A percentile compares a stretch with the other conserved stretches of the same genome.
phyloP scores from a whole-genome alignment of 2,797 vertebrate species.

The Neopelma chrysocephalum region DNA sequence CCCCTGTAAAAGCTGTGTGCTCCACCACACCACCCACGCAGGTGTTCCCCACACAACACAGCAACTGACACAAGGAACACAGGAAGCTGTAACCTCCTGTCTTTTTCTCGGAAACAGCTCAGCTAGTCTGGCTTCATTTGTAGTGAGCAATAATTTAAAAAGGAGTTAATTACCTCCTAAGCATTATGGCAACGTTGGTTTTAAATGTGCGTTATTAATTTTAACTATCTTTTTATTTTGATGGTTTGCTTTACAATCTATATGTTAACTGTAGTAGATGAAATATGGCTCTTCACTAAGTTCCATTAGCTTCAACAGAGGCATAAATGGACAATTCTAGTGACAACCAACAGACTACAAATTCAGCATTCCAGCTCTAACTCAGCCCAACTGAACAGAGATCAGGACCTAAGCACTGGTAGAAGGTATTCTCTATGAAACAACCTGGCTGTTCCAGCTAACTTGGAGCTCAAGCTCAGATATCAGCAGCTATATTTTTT shows the following conservation, averaged over 20 bases:
- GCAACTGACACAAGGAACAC: neutral
- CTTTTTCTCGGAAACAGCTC: neutral
- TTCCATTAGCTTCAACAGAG: neutral
- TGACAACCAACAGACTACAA: neutral
- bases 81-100: neutral
- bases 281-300: neutral
- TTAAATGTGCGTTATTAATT: neutral
- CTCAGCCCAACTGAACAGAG: accelerated
- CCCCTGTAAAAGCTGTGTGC: neutral
- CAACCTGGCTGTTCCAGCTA: neutral
- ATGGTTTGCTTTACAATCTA: neutral
- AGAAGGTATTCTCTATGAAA: neutral
- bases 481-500: neutral
- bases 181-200: neutral
- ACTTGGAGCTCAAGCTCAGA: neutral
- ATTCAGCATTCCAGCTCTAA: neutral
- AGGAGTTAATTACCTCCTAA: neutral
- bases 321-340: neutral
- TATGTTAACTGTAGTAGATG: neutral
- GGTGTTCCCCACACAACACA: neutral
- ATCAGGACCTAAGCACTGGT: neutral
- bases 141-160: neutral
- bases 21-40: neutral
- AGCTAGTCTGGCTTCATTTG: neutral
- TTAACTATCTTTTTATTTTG: neutral